A percentile compares a stretch with the other conserved stretches of the same genome.
These are phyloP conservation scores for Pollachius pollachius DNA, from an alignment of 2,113 vertebrate genomes.

Conservation along the genomic window DNA sequence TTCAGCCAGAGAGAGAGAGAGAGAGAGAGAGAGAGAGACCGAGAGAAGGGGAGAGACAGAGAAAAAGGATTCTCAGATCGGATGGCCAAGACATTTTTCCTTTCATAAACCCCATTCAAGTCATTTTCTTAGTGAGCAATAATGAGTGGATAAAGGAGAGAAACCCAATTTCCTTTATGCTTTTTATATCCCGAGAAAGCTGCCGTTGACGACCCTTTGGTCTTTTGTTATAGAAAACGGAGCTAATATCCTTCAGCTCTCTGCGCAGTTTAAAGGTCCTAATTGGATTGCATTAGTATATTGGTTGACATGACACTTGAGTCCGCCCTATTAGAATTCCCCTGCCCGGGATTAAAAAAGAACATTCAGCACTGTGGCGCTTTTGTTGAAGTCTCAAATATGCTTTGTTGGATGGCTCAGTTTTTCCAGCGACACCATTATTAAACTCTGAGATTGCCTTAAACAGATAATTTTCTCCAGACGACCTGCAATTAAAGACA, in stretches of 20 bases:
- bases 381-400: conserved; percentile 69
- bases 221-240: conserved; percentile 78
- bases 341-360: conserved; percentile 65
- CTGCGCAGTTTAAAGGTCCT: conserved; percentile 74
- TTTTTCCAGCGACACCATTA: conserved; percentile 61
- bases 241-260: conserved; percentile 76
- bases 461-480: conserved; percentile 55
- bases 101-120: conserved; percentile 62
- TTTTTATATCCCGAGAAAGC: conserved; percentile 68
- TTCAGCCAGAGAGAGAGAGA: conserved; percentile 20
- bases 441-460: conserved; percentile 56
- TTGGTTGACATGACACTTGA: conserved; percentile 78
- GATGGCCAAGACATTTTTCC: conserved; percentile 61
- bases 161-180: conserved; percentile 73
- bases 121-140: conserved; percentile 72
- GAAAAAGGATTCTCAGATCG: conserved; percentile 42
- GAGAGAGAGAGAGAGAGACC: background rate
- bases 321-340: conserved; percentile 72
- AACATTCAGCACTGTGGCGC: conserved; percentile 58
- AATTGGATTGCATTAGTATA: conserved; percentile 80
- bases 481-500: conserved; percentile 46
- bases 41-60: too few relatives aligned
- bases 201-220: conserved; percentile 72
- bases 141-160: conserved; percentile 74
- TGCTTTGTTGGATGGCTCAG: conserved; percentile 61